phyloP scores from a whole-genome alignment of 2,113 vertebrate genomes.

The Dasyornis broadbenti region DNA sequence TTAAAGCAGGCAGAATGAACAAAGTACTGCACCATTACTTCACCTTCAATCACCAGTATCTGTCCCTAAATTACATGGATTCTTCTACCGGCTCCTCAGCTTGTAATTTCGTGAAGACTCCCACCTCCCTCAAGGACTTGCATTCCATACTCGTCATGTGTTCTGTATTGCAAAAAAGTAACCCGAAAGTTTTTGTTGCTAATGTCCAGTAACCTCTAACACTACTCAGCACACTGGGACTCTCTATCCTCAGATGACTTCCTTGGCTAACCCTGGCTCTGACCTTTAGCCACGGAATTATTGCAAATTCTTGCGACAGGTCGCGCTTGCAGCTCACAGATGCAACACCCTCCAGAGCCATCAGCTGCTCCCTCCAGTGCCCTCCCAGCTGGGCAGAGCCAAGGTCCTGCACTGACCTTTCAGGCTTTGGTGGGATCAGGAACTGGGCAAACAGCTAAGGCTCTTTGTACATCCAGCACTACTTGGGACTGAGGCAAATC shows the following conservation, averaged over 20 bases:
- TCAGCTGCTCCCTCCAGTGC: not conserved
- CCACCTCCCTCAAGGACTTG: not conserved
- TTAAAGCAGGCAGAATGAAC: not conserved
- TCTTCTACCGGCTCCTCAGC: not conserved
- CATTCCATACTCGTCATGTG: not conserved
- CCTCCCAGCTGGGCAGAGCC: not conserved
- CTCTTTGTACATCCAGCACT: not conserved
- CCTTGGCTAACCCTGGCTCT: not conserved
- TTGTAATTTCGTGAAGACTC: not conserved
- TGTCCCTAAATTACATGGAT: not conserved
- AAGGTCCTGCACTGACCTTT: not conserved
- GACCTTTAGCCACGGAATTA: not conserved
- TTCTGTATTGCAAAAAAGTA: not conserved
- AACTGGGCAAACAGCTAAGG: not conserved
- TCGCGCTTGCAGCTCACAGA: not conserved
- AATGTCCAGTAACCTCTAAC: not conserved
- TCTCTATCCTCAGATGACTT: not conserved
- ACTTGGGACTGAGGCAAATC: not conserved
- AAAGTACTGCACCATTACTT: not conserved
- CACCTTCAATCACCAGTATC: not conserved
- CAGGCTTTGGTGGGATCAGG: not conserved
- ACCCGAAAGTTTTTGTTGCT: not conserved
- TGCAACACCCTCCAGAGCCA: not conserved
- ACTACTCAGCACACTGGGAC: not conserved
- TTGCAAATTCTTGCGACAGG: not conserved